These are phyloP conservation scores for Sebastes schlegelii DNA, from an alignment of 2,113 vertebrate species.

Conservation along the genomic window DNA sequence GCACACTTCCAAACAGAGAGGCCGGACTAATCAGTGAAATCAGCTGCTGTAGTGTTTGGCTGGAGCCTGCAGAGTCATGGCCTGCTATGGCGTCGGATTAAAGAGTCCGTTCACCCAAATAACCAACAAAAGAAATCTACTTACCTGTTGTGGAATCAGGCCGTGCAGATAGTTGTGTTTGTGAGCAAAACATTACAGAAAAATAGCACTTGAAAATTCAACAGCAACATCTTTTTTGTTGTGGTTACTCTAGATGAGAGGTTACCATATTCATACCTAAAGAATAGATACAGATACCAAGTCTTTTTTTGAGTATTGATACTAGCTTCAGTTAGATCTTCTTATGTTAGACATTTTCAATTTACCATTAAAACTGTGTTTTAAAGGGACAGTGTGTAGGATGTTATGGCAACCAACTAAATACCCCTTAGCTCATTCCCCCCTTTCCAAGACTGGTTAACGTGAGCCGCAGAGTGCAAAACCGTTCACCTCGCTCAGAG, in stretches of 20 bases:
- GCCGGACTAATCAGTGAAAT: slow-evolving; percentile 43
- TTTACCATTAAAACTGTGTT: no score
- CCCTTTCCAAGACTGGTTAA: no score
- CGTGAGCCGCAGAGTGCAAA: no score
- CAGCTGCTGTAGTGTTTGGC: slow-evolving; percentile 26
- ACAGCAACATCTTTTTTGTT: slow-evolving; percentile 7
- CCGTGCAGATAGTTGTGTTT: neutral
- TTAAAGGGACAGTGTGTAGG: no score
- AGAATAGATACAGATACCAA: neutral
- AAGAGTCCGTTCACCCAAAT: slow-evolving; percentile 36
- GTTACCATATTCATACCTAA: neutral
- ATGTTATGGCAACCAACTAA: no score
- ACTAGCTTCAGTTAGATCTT: neutral
- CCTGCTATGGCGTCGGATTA: slow-evolving; percentile 4
- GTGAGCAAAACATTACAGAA: neutral
- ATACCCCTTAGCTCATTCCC: no score
- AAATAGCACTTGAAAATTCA: neutral
- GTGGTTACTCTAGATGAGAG: neutral
- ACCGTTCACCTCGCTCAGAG: no score
- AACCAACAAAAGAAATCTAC: neutral
- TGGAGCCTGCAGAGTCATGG: slow-evolving; percentile 31
- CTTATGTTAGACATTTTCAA: neutral
- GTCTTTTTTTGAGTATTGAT: neutral
- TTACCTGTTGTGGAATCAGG: neutral
- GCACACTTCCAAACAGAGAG: slow-evolving; percentile 7